phyloP scores from a whole-genome alignment of 92 coral and sea anemone species.

The Epizoanthus illoricatus region DNA sequence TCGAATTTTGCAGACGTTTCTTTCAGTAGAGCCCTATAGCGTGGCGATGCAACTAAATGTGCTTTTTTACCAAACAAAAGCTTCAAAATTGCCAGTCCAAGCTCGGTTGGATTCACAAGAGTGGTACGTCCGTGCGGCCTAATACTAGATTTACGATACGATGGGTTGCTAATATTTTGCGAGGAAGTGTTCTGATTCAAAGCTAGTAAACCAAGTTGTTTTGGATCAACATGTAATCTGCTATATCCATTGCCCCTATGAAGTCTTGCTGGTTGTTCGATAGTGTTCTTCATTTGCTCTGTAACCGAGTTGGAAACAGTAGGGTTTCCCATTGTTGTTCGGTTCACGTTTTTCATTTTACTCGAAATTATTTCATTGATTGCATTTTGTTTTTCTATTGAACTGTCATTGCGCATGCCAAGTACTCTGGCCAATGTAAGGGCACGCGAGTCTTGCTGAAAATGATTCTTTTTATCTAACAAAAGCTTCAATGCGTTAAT shows the following conservation, averaged over 20 bases:
- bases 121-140: conserved; percentile 41
- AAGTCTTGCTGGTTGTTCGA: background rate
- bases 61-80: conserved; percentile 89
- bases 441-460: conserved; percentile 74
- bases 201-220: background rate
- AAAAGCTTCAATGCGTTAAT: conserved; percentile 70
- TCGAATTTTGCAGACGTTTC: conserved; percentile 21
- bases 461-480: conserved; percentile 68
- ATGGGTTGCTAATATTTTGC: background rate
- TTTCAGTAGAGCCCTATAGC: conserved; percentile 45
- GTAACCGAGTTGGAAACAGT: background rate
- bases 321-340: background rate
- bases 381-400: background rate
- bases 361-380: background rate
- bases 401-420: conserved; percentile 48
- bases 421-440: conserved; percentile 73
- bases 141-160: conserved; percentile 32
- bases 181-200: conserved; percentile 15
- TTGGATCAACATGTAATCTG: background rate
- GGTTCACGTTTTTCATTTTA: background rate
- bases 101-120: conserved; percentile 80
- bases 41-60: conserved; percentile 67
- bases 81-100: conserved; percentile 85
- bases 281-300: background rate
- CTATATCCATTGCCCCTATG: background rate